Conservation (phyloP, 2,797 vertebrate species). For the Synaphobranchus kaupii region DNA sequence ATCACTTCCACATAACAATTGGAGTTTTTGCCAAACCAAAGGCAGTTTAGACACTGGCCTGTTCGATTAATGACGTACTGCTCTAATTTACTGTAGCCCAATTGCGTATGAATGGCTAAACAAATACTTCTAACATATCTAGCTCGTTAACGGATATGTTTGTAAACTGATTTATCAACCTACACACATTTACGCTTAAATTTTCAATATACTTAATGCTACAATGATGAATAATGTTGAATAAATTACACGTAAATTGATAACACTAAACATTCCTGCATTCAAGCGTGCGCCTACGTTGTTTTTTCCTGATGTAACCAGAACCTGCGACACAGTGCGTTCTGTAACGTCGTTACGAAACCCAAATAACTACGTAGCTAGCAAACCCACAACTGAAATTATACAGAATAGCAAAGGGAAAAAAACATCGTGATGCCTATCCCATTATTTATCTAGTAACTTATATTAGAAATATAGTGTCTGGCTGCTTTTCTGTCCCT, state of each 20-base stretch:
- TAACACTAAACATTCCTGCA: too few species aligned
- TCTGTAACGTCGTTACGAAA: background rate
- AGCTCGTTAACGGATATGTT: too few species aligned
- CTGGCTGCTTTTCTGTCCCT: background rate
- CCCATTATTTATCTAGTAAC: background rate
- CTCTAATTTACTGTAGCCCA: too few species aligned
- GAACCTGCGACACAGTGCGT: background rate
- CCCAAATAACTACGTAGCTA: background rate
- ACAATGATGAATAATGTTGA: background rate
- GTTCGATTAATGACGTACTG: too few species aligned
- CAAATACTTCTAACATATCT: too few species aligned
- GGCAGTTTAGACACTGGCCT: too few species aligned
- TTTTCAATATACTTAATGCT: background rate
- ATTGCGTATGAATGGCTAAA: too few species aligned
- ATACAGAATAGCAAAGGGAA: background rate
- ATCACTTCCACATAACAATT: too few species aligned
- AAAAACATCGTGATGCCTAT: background rate
- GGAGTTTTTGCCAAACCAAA: too few species aligned
- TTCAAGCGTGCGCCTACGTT: background rate
- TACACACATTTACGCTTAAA: too few species aligned
- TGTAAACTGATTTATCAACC: too few species aligned
- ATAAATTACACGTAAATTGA: background rate
- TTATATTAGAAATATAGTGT: background rate
- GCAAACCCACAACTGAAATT: background rate
- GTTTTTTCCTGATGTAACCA: background rate